Percentiles rank a stretch among this genome's conserved stretches.
Evolutionary conservation across 2,797 vertebrate genomes (phyloP).

Genomic region (Enteromius mattozi): DNA sequence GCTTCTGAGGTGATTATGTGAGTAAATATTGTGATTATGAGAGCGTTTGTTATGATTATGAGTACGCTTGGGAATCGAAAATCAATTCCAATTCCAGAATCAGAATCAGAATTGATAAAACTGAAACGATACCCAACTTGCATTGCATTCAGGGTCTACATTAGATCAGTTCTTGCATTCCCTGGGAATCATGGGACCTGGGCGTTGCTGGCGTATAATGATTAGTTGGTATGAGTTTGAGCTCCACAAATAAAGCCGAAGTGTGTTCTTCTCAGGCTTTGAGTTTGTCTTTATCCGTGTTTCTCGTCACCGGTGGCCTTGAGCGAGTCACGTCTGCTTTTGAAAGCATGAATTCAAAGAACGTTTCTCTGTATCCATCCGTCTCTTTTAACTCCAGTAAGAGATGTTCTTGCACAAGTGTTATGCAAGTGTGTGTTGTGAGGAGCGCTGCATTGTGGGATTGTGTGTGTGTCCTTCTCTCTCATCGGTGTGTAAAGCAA

Average conservation of each 20-base stretch:
- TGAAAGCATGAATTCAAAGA: conserved; percentile 1
- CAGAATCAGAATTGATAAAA: too few species aligned
- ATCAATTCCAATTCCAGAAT: too few species aligned
- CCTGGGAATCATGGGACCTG: background rate
- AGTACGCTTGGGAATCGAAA: background rate
- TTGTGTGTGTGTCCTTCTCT: background rate
- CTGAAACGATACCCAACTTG: too few species aligned
- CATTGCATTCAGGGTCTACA: background rate
- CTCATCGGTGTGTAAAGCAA: background rate
- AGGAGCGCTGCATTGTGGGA: conserved; percentile 5
- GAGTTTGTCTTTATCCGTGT: background rate
- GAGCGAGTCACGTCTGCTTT: conserved; percentile 6
- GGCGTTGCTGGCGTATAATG: background rate
- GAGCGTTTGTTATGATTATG: background rate
- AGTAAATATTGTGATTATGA: background rate
- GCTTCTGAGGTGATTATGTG: background rate
- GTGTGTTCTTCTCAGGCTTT: background rate
- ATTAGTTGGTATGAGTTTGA: background rate
- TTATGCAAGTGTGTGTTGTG: conserved; percentile 27
- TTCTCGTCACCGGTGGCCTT: background rate
- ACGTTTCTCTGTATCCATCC: background rate
- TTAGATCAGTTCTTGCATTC: background rate
- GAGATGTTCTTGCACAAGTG: conserved; percentile 24
- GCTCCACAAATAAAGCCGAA: background rate
- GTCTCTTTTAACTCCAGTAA: background rate